Evolutionary conservation across 1,140 invertebrate species (phyloP), one percentile per base, ranked within the genome.

Genomic region (Colletes latitarsis): DNA sequence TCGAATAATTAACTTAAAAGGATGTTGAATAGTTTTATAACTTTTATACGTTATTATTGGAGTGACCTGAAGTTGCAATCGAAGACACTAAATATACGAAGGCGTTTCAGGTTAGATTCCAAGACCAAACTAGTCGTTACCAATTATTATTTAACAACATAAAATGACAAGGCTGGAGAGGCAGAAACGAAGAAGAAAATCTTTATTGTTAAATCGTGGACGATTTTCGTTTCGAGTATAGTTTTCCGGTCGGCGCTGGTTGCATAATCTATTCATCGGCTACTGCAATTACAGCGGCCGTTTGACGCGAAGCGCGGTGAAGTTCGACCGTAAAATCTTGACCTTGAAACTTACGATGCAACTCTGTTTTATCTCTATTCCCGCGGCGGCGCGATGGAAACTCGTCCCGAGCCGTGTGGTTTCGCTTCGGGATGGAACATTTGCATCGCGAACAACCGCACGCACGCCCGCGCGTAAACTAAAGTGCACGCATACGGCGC

Each of bases 241-340:
- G 60, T 43, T 55, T 81, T 81, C 63, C 62, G 68, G 53, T 53
- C 53, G 49, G 15, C 52, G 15, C 52, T 19, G 15, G 39, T 78
- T 82, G 68, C 80, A 78, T 82, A 82, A 82, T 62, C 43, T 39
- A 72, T 82, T 77, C 75, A 53, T 77, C 39, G 66, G 52, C 52
- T 57, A 17, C 53, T 3, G 53, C 60, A 57, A 82, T 82, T 67
- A 58, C 30, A 71, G 41, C 21, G 60, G 53, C 15, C 8, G 30
- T 82, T 66, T 58, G 39, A 53, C 39, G 49, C 52, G 74, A 77
- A 80, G 69, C 60, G 60, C 49, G 60, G 57, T 71, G 30, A 75
- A 78, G 70, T 57, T 68, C 53, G 55, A 4, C 30, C 55, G 64
- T 69, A 79, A 82, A 82, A 79, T 79, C 3, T 49, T 19, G 64